Conservation (phyloP, 2,113 vertebrate genomes). For the Gorsachius goisagi region DNA sequence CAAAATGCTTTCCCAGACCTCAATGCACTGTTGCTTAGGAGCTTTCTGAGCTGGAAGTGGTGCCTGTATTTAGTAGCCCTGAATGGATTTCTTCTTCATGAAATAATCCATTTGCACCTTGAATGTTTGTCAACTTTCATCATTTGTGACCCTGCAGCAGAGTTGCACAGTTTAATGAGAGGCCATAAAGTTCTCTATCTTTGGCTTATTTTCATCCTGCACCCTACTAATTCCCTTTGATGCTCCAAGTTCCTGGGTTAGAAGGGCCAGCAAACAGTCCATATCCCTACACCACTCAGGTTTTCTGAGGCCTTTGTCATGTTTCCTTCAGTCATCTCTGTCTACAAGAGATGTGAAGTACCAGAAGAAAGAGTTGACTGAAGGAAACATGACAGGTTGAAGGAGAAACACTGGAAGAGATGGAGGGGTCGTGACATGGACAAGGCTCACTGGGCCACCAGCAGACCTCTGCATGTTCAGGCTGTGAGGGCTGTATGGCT, state of each 20-base stretch:
- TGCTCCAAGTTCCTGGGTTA: neutral
- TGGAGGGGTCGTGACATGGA: neutral
- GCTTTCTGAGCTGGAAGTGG: neutral
- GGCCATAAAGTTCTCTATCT: neutral
- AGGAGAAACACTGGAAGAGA: neutral
- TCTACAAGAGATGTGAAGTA: neutral
- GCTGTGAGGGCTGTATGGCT: neutral
- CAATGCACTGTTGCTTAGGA: neutral
- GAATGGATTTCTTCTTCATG: neutral
- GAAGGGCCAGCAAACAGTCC: neutral
- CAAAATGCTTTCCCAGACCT: neutral
- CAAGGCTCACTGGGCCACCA: neutral
- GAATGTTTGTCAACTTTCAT: neutral
- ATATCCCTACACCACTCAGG: accelerated
- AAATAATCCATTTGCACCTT: neutral
- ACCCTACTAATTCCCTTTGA: neutral
- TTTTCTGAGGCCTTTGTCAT: neutral
- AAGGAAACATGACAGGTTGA: neutral
- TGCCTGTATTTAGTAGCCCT: neutral
- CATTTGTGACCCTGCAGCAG: neutral
- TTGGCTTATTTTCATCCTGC: neutral
- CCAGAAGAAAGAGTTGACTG: neutral
- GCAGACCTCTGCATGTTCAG: neutral
- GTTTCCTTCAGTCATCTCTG: neutral
- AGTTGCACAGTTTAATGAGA: neutral